Evolutionary conservation across 2,113 vertebrate genomes (phyloP), one percentile per base, ranked within the genome.

Genomic region (Seriola quinqueradiata): DNA sequence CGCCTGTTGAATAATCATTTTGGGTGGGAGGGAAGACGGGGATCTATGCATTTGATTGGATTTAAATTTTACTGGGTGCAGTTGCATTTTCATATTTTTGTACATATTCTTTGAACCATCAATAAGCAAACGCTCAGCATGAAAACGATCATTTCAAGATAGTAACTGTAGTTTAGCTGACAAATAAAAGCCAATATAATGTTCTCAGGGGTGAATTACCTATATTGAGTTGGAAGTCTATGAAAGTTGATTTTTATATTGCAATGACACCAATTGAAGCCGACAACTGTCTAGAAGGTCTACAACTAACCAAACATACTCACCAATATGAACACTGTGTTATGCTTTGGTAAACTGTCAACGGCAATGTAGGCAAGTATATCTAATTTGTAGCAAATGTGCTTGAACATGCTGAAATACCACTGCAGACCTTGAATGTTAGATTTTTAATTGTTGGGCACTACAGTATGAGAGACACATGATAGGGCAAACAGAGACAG

Each of bases 261-360:
- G 23, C 57, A 54, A 19, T 61, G 34, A n/a, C 23, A 40, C 54
- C 67, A 74, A 68, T n/a, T 59, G n/a, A 80, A 65, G 9, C 19
- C 3, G 8, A 23, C 19, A 5, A 13, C 4, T 48, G 44, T 44
- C 42, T 42, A 42, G 40, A 10, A 12, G 12, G 42, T 28, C 28
- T 28, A 28, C 28, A 28, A 28, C 1, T 0, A 38, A 5, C 0
- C 4, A 65, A 65, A 55, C 48, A 60, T 60, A 17, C 50, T 42
- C 9, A 23, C 8, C 10, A 57, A 44, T 8, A 55, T 16, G 14
- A 76, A 55, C n/a, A 2, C 32, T 13, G 13, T 9, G 21, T 25
- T 36, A 16, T 55, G 57, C 54, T 61, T 61, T 52, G 60, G 21
- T 46, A 19, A 48, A 72, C 34, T 3, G 6, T 16, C 1, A 0